A percentile compares a stretch with the other conserved stretches of the same genome.
These are phyloP conservation scores for Drosophila bocki DNA, from an alignment of 1,140 invertebrate genomes.

Conservation along the genomic window DNA sequence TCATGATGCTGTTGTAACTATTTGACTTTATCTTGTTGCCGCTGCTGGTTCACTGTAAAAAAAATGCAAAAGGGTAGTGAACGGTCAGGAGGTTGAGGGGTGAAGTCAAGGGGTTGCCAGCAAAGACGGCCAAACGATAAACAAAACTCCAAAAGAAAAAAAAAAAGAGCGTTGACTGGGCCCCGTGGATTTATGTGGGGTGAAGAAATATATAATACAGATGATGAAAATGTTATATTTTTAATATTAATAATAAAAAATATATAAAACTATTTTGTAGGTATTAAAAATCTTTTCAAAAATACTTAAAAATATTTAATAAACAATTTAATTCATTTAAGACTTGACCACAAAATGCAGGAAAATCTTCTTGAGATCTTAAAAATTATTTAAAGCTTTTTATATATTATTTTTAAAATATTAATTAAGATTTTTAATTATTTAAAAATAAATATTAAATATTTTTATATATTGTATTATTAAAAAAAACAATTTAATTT, in stretches of 20 bases:
- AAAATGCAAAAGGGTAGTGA: constrained; percentile 26
- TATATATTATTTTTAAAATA: no score
- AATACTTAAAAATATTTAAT: no score
- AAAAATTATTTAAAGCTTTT: no score
- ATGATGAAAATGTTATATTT: not conserved
- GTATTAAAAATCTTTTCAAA: no score
- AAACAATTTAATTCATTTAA: not conserved
- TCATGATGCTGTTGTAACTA: constrained; percentile 76
- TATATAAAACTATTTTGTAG: not conserved
- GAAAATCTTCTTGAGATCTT: not conserved
- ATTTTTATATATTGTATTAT: no score
- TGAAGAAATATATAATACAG: no score
- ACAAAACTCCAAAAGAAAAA: constrained; percentile 57
- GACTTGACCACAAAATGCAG: not conserved
- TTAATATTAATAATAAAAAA: not conserved
- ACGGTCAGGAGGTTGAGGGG: not conserved
- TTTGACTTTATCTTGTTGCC: constrained; percentile 78
- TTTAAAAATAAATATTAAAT: no score
- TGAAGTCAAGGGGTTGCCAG: constrained; percentile 1
- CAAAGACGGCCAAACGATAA: constrained; percentile 60
- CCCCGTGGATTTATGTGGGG: constrained; percentile 34
- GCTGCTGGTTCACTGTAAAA: constrained; percentile 60
- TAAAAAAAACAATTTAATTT: no score
- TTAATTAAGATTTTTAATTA: no score
- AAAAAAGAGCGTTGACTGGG: constrained; percentile 42